Base-by-base conservation (phyloP, 2,797 vertebrate species). In the Manis javanica region DNA sequence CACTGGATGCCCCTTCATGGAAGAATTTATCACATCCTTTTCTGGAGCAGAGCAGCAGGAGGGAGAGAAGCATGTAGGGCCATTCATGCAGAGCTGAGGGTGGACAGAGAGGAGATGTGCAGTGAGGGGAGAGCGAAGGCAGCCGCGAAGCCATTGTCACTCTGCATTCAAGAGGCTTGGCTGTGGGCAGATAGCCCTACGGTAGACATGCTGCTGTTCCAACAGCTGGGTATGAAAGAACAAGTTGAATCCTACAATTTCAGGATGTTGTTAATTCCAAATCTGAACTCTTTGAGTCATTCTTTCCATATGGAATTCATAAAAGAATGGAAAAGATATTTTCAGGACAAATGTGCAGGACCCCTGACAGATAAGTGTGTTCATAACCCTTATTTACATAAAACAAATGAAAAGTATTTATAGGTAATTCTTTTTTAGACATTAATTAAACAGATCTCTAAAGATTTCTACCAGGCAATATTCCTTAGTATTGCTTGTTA, bases 241-340 rank as follows among this genome's bases (percentile, higher is more conserved):
- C 11, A 61, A 51, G 19, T 42, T 72, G 61, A 31, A 42, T 46
- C 19, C n/a, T 59, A 12, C 16, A 39, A 12, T 29, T 64, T 77
- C 61, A n/a, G 72, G 64, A 59, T 59, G 59, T 49, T 72, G 53
- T 42, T n/a, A 21, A 57, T 66, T 82, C 79, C 39, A 24, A 64
- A 71, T 46, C 46, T 53, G 64, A 87, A 75, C 11, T 24, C 87
- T 46, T 3, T 0, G 61, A 69, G 57, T 86, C 92, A 78, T 82
- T 89, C 74, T 96, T 95, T 66, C 37, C 57, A 49, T 34, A 37
- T 55, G 90, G 51, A 82, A 72, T 89, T 93, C 29, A 82, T 10
- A 63, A 24, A 63, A 82, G n/a, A 72, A 42, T 26, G 37, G 79
- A 82, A 90, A 87, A 88, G 49, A 24, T 55, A 61, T 78, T 82